Conservation (phyloP, 2,797 vertebrate species). For the Hafferia zeledoni region DNA sequence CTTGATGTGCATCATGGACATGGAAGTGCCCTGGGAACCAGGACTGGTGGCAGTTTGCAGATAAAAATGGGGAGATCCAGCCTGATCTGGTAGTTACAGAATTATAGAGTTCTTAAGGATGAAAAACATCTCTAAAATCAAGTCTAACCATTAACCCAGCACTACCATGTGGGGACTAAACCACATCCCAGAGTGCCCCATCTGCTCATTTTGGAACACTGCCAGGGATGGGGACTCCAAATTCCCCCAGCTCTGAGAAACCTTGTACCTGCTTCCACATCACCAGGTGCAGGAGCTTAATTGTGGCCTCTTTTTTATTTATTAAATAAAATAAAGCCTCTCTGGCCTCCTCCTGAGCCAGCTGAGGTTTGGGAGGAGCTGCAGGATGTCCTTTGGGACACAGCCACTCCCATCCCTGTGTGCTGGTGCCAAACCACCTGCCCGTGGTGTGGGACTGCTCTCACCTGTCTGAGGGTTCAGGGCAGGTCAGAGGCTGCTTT, state of each 20-base stretch:
- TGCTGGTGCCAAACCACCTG: neutral
- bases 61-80: neutral
- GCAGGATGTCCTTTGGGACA: neutral
- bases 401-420: rapidly evolving
- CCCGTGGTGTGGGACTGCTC: neutral
- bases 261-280: neutral
- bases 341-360: neutral
- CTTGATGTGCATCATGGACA: neutral
- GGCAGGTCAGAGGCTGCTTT: neutral
- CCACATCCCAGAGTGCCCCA: neutral
- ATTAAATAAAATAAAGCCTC: neutral
- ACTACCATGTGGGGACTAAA: neutral
- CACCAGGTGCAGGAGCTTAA: neutral
- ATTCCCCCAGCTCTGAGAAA: neutral
- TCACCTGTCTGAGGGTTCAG: neutral
- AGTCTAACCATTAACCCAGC: neutral
- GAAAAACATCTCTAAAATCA: neutral
- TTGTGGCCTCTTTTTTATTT: neutral
- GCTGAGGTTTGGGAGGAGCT: neutral
- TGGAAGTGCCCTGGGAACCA: neutral
- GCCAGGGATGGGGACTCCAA: neutral
- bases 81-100: rapidly evolving
- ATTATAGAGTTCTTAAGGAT: neutral
- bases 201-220: neutral
- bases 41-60: neutral